Base-by-base conservation (phyloP, 2,888 invertebrate species). In the Entomobrya proxima region DNA sequence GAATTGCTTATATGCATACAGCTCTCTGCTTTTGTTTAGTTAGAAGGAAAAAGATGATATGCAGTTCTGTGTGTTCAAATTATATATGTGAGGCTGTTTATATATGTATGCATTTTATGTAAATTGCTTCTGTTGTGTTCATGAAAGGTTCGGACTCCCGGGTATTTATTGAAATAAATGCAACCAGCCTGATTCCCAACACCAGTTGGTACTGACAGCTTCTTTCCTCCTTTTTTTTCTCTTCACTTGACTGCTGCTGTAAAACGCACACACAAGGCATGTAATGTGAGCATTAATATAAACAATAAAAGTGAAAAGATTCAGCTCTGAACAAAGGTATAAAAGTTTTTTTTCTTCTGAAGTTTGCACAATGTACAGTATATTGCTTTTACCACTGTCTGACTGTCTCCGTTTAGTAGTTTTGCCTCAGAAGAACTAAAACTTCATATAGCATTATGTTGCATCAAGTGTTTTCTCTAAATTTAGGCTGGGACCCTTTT, bases 401-500 rank as follows among this genome's bases (percentile, higher is more conserved):
- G n/a, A n/a, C n/a, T n/a, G n/a, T n/a, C n/a, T n/a, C n/a, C n/a
- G n/a, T n/a, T n/a, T n/a, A n/a, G n/a, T n/a, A n/a, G n/a, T n/a
- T n/a, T n/a, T n/a, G n/a, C n/a, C n/a, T n/a, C n/a, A n/a, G n/a
- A n/a, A n/a, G n/a, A n/a, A n/a, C n/a, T n/a, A n/a, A n/a, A n/a
- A 21, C 52, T 52, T n/a, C n/a, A 5, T 61, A 7, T 7, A 30
- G 2, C 50, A 50, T 50, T 50, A 15, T 50, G n/a, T 4, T 44
- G 72, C 74, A 74, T 50, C 74, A 74, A 74, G 74, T 74, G 74
- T 74, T 74, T 74, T 52, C 74, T 74, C 52, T 74, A 74, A 35
- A 74, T 74, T 50, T 74, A 35, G 32, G 50, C 72, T 13, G 18
- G 52, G 52, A 52, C 74, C 74, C 35, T 74, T 50, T 55, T 74